Evolutionary conservation across 2,888 invertebrate species (phyloP).

Genomic region (Ichneumoninae sp.): DNA sequence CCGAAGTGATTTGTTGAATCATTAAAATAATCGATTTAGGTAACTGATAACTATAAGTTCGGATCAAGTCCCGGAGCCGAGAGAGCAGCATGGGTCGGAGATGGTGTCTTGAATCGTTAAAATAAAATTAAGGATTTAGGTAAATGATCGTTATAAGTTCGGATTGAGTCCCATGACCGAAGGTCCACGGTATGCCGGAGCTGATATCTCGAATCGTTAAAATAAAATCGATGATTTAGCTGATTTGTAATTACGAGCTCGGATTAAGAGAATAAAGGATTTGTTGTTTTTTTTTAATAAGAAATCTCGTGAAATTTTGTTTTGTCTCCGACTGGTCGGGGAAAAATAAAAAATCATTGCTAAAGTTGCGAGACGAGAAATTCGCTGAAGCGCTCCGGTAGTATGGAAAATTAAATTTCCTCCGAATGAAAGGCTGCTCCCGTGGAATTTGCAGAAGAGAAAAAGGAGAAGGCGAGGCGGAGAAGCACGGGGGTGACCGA

Average conservation of each 20-base stretch:
- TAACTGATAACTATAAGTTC: no score
- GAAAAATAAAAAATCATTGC: constrained; percentile 40
- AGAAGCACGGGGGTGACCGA: constrained; percentile 20
- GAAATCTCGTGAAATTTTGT: neutral
- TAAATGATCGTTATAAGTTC: no score
- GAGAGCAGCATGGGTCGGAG: neutral
- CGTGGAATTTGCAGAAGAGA: constrained; percentile 43
- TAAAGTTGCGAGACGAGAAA: constrained; percentile 28
- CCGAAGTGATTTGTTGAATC: no score
- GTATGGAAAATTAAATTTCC: constrained; percentile 65
- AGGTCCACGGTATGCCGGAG: no score
- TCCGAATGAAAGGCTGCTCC: constrained; percentile 49
- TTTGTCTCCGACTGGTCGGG: neutral
- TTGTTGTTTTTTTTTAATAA: neutral
- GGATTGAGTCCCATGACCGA: neutral
- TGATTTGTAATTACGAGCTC: neutral
- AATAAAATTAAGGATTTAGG: neutral
- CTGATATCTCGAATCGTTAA: no score
- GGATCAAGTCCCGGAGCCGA: neutral
- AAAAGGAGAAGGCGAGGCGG: constrained; percentile 13
- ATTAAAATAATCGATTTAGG: no score
- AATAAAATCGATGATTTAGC: neutral
- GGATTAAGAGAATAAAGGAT: neutral
- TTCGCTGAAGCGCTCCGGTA: constrained; percentile 51
- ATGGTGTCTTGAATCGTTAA: neutral